A percentile compares a stretch with the other conserved stretches of the same genome.
Conservation (phyloP, 2,113 vertebrate species). For the Ailurus styani region DNA sequence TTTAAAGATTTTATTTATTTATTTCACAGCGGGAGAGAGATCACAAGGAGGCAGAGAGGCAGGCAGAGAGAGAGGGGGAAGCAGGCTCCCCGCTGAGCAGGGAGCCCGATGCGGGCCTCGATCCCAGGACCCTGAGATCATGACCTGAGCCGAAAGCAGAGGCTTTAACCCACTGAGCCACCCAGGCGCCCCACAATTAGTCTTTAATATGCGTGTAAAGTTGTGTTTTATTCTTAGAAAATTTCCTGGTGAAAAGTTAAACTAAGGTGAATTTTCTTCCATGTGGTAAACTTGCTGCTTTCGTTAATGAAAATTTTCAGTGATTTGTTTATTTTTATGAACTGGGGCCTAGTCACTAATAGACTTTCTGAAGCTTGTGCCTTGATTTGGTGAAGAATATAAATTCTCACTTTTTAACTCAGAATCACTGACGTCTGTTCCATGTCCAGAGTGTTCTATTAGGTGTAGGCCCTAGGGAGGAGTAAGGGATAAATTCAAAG, state of each 20-base stretch:
- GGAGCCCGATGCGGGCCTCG: too few species aligned
- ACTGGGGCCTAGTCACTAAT: background rate
- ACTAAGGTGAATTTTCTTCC: background rate
- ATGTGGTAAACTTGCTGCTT: background rate
- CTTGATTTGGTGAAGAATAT: background rate
- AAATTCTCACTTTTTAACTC: background rate
- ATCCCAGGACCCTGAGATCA: too few species aligned
- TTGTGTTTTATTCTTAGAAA: background rate
- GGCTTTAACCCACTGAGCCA: too few species aligned
- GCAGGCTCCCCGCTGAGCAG: too few species aligned
- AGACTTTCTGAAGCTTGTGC: background rate
- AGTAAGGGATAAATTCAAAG: background rate
- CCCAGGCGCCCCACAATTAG: too few species aligned
- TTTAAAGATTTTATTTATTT: too few species aligned
- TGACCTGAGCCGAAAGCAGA: too few species aligned
- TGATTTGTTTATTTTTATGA: background rate
- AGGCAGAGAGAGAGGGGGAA: too few species aligned
- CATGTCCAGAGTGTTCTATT: background rate
- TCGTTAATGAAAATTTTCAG: background rate
- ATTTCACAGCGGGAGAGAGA: too few species aligned
- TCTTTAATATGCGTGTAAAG: background rate
- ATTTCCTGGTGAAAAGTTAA: background rate
- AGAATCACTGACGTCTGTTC: background rate
- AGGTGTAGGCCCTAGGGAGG: background rate
- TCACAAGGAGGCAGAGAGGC: too few species aligned